A percentile compares a stretch with the other conserved stretches of the same genome.
Evolutionary conservation across 2,888 invertebrate genomes (phyloP).

Genomic region (Dolomedes plantarius): DNA sequence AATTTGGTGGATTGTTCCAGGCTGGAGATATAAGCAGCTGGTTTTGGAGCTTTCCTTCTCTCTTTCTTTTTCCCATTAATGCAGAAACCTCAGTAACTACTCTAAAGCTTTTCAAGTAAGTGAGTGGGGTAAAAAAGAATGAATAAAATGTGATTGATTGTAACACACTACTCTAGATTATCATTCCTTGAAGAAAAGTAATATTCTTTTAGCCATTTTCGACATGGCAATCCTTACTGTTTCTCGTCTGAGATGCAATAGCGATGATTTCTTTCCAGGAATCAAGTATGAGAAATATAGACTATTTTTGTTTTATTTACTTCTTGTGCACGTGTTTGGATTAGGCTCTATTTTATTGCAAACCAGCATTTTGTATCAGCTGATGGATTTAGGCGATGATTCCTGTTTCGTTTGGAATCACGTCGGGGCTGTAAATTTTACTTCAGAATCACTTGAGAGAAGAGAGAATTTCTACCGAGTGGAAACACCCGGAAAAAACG

Average conservation of each 20-base stretch:
- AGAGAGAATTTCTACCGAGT: background rate
- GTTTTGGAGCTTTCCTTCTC: background rate
- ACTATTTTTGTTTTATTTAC: conserved; percentile 15
- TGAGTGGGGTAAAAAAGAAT: background rate
- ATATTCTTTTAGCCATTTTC: conserved; percentile 27
- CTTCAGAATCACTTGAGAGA: conserved; percentile 7
- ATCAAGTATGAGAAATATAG: conserved; percentile 25
- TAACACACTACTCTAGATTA: background rate
- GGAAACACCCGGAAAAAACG: conserved; percentile 19
- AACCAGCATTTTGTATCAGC: conserved; percentile 51
- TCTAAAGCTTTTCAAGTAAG: conserved; percentile 4
- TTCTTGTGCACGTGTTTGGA: conserved; percentile 47
- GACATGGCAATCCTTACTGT: conserved; percentile 25
- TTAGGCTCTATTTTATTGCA: conserved; percentile 55
- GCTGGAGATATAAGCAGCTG: background rate
- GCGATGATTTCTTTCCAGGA: background rate
- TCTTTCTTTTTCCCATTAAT: conserved; percentile 9
- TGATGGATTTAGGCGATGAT: conserved; percentile 61
- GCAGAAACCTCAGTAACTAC: conserved; percentile 38
- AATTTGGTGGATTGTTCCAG: background rate
- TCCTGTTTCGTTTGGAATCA: conserved; percentile 38
- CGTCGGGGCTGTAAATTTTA: conserved; percentile 50
- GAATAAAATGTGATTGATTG: background rate
- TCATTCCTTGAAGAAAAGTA: background rate
- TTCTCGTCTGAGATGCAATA: background rate